Evolutionary conservation across 2,888 invertebrate genomes (phyloP), one percentile per base, ranked within the genome.

Genomic region (Byasa hedistus): DNA sequence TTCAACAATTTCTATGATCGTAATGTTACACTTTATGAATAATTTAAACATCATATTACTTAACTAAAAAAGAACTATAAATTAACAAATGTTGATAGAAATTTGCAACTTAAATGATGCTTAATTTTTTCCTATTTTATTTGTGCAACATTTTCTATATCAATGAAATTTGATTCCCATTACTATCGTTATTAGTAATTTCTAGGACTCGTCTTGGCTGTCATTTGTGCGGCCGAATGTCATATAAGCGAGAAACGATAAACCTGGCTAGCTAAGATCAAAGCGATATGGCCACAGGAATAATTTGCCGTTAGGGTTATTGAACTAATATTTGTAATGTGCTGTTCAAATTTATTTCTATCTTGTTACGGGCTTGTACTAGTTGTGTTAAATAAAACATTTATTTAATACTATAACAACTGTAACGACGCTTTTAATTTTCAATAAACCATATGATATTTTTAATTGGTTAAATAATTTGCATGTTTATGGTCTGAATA

Each of bases 271-370:
- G 27, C 55, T 21, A 15, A 65, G 55, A 65, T 65, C 65, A 60
- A 65, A 65, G 59, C 59, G 59, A 32, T 44, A 44, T 44, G 59
- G 44, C 21, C 52, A 64, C 65, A 60, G 59, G 27, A 65, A 59
- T 65, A 59, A 55, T 65, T 55, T 23, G 59, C 59, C 8, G 21
- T 59, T 65, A 48, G 27, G 44, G 23, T 39, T 56, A 59, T 65
- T 59, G 55, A 65, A 48, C 55, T 56, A 60, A 60, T 64, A 58
- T 64, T 39, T 58, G 57, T 57, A 36, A 23, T 48, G 58, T 52
- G 57, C 27, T 32, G 27, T 27, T 32, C 57, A 23, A 24, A 63
- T 57, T 48, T 51, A 51, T 51, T 19, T 51, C 17, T 21, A 27
- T 36, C 36, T 32, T 36, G 57, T 19, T 36, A 22, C 22, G 22